These are phyloP conservation scores for Cnemophilus loriae DNA, from an alignment of 2,113 vertebrate genomes.

Conservation along the genomic window DNA sequence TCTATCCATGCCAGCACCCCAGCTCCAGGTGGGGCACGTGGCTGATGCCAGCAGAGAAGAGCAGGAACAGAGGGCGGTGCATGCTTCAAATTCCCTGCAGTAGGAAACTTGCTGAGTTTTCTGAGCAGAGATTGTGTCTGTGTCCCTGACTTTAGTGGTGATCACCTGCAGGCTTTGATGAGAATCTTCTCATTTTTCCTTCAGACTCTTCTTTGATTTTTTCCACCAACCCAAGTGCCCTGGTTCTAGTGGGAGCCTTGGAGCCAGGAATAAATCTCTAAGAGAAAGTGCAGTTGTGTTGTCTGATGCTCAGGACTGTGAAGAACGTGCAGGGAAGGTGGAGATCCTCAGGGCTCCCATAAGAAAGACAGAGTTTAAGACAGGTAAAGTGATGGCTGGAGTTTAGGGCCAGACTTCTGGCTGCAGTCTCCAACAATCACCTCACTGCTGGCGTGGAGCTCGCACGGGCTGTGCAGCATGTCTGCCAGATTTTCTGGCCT, in stretches of 20 bases:
- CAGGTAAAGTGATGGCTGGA: neutral
- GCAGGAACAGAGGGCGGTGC: neutral
- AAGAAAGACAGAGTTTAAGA: neutral
- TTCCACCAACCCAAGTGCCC: neutral
- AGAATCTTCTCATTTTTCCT: neutral
- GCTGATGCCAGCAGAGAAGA: neutral
- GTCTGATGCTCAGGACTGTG: neutral
- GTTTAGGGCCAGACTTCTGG: neutral
- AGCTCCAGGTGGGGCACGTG: neutral
- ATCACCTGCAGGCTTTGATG: neutral
- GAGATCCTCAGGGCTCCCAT: neutral
- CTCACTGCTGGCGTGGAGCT: neutral
- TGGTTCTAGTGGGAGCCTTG: neutral
- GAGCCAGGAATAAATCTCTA: neutral
- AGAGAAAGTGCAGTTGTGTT: neutral
- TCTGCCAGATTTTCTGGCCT: neutral
- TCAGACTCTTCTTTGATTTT: neutral
- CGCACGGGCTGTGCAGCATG: rapidly evolving
- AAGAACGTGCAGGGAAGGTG: neutral
- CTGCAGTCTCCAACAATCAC: neutral
- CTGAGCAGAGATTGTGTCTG: neutral
- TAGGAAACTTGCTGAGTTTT: neutral
- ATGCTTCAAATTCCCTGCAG: neutral
- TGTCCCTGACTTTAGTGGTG: neutral
- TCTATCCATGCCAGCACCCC: neutral